Evolutionary conservation across 2,113 vertebrate genomes (phyloP).

Genomic region (Nerophis lumbriciformis): DNA sequence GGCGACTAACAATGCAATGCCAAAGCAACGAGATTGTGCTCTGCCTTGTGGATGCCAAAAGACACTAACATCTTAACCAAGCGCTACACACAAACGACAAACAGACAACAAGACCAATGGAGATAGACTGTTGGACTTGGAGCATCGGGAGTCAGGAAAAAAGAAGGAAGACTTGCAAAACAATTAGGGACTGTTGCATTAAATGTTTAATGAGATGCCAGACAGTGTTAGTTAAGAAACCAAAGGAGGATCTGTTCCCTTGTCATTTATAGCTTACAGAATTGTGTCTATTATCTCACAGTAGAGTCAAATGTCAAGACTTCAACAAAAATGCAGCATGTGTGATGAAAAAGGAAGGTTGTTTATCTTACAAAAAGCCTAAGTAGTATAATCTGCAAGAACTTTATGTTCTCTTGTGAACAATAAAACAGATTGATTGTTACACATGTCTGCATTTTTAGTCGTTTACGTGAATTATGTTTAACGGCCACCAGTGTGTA

Average conservation of each 20-base stretch:
- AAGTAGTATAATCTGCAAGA: background rate
- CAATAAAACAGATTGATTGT: slow-evolving; percentile 24
- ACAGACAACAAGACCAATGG: slow-evolving; percentile 11
- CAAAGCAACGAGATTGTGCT: background rate
- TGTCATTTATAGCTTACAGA: slow-evolving; percentile 1
- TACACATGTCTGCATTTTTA: slow-evolving; percentile 12
- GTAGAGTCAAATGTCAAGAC: background rate
- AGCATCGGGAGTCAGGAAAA: slow-evolving; percentile 26
- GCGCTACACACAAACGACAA: slow-evolving; percentile 8
- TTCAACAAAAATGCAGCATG: slow-evolving; percentile 4
- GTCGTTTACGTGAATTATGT: slow-evolving; percentile 6
- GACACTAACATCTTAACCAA: slow-evolving; percentile 37
- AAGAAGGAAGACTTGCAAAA: slow-evolving; percentile 32
- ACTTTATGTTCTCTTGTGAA: background rate
- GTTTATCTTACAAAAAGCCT: slow-evolving; percentile 6
- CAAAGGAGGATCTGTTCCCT: slow-evolving; percentile 1
- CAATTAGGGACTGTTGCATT: slow-evolving; percentile 12
- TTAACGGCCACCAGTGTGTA: background rate
- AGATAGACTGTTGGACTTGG: slow-evolving; percentile 5
- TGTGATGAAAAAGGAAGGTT: slow-evolving; percentile 12
- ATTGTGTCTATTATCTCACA: background rate
- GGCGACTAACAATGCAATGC: slow-evolving; percentile 6
- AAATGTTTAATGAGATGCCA: slow-evolving; percentile 55
- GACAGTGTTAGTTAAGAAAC: slow-evolving; percentile 39
- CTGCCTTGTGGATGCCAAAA: slow-evolving; percentile 16